Conservation (phyloP, 2,113 vertebrate genomes). For the Gracilinanus agilis region DNA sequence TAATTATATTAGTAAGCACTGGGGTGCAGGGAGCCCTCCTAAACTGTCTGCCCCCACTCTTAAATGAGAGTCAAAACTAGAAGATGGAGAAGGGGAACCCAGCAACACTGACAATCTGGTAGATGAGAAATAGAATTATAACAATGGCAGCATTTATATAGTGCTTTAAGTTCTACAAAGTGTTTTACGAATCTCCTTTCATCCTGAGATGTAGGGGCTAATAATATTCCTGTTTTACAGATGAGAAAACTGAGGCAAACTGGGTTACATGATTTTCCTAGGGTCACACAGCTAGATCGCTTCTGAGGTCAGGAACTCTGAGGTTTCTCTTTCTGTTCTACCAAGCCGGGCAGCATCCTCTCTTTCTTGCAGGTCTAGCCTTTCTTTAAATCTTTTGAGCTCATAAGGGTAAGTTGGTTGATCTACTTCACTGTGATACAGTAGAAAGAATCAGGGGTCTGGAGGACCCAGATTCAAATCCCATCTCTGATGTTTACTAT, state of each 20-base stretch:
- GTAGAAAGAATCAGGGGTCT: neutral
- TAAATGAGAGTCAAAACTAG: neutral
- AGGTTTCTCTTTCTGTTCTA: neutral
- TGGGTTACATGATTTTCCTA: neutral
- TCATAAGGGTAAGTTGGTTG: neutral
- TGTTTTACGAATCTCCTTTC: neutral
- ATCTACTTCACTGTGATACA: neutral
- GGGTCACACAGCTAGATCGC: neutral
- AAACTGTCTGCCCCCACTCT: neutral
- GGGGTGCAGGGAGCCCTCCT: neutral
- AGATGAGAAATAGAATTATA: neutral
- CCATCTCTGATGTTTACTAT: neutral
- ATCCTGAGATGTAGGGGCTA: neutral
- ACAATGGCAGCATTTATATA: neutral
- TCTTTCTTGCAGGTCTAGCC: neutral
- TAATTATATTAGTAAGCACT: conserved; percentile 63
- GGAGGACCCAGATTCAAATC: neutral
- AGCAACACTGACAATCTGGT: neutral
- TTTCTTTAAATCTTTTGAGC: neutral
- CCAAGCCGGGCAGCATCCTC: neutral
- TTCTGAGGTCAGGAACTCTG: neutral
- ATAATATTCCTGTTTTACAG: neutral
- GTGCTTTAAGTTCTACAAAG: neutral
- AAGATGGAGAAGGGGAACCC: neutral
- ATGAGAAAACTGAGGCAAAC: neutral